phyloP scores from a whole-genome alignment of 2,113 vertebrate genomes.

The Passer domesticus region DNA sequence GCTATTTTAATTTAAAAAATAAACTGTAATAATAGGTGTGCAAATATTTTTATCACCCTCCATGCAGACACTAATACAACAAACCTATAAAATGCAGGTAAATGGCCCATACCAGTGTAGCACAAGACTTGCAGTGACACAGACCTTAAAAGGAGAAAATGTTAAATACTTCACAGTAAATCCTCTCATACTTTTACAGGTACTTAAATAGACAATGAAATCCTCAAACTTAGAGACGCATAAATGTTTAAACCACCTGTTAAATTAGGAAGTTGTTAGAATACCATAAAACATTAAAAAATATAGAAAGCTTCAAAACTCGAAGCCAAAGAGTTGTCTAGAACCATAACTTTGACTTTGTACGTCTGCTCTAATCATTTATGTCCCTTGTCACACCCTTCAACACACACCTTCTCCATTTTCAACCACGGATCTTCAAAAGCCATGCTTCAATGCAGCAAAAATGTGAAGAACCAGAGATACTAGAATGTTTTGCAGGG shows the following conservation, averaged over 20 bases:
- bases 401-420: background rate
- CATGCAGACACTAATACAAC: background rate
- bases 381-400: background rate
- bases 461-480: background rate
- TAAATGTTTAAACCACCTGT: background rate
- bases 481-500: background rate
- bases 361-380: background rate
- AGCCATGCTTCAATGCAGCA: background rate
- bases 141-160: background rate
- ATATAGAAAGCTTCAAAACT: background rate
- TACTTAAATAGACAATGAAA: background rate
- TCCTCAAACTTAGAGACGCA: background rate
- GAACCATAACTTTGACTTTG: background rate
- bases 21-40: background rate
- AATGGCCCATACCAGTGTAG: background rate
- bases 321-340: background rate
- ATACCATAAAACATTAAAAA: background rate
- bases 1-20: background rate
- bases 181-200: background rate
- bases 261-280: background rate
- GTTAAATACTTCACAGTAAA: background rate
- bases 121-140: background rate
- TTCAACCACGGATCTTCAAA: background rate
- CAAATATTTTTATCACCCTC: background rate
- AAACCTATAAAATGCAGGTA: background rate